Evolutionary conservation across 2,113 vertebrate species (phyloP).

Genomic region (Myiozetetes cayanensis): DNA sequence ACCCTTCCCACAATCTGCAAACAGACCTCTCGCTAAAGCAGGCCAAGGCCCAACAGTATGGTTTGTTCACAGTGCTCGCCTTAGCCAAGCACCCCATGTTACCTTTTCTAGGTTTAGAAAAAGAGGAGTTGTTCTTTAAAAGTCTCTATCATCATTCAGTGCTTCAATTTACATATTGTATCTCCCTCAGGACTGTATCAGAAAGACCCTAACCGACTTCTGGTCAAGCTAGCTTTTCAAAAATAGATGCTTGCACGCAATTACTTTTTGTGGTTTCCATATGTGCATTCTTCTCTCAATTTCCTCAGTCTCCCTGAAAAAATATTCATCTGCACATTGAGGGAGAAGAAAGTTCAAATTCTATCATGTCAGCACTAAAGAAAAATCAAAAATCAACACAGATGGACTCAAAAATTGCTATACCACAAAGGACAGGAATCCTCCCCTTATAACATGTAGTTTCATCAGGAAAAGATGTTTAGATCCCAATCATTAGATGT

Average conservation of each 20-base stretch:
- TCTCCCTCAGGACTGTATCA: not conserved
- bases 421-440: not conserved
- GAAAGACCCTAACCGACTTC: not conserved
- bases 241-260: not conserved
- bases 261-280: not conserved
- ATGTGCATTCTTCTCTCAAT: not conserved
- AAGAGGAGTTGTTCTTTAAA: not conserved
- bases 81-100: too few relatives aligned
- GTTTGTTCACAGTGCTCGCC: too few relatives aligned
- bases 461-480: not conserved
- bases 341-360: not conserved
- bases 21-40: too few relatives aligned
- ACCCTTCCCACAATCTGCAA: too few relatives aligned
- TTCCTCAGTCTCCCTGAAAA: not conserved
- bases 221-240: not conserved
- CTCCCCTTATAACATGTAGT: fast-evolving
- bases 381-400: not conserved
- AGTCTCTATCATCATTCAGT: not conserved
- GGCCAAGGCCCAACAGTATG: too few relatives aligned
- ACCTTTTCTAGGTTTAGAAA: not conserved
- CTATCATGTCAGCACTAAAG: not conserved
- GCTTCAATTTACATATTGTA: not conserved
- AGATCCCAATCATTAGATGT: not conserved
- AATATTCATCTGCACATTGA: not conserved
- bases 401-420: not conserved